These are phyloP conservation scores for Halocynthia aurantium DNA, from an alignment of 23 tunicate genomes.

Conservation along the genomic window DNA sequence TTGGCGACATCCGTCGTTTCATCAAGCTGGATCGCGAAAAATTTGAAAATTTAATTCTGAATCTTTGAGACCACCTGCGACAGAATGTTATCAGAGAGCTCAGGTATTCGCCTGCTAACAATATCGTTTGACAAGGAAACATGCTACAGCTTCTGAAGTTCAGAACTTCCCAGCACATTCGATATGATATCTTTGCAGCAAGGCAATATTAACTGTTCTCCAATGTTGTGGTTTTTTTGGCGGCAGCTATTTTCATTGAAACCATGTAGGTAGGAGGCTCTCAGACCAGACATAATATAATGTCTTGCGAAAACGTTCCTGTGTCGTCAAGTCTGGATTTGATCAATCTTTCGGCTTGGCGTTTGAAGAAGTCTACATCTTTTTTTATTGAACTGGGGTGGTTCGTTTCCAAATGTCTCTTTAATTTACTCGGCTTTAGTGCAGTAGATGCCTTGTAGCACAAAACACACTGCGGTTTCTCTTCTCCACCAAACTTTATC, in stretches of 20 bases:
- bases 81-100: slow-evolving; percentile 58
- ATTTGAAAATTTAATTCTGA: slow-evolving; percentile 36
- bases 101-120: slow-evolving; percentile 57
- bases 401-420: no score
- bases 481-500: slow-evolving; percentile 30
- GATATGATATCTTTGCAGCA: slow-evolving; percentile 35
- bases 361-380: slow-evolving; percentile 52
- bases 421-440: slow-evolving; percentile 45
- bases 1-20: slow-evolving; percentile 49
- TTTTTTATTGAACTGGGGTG: slow-evolving; percentile 40
- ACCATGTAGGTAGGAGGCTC: slow-evolving; percentile 55
- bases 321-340: slow-evolving; percentile 43
- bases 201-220: slow-evolving; percentile 54
- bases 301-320: slow-evolving; percentile 31
- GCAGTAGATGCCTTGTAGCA: slow-evolving; percentile 49
- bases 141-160: slow-evolving; percentile 49
- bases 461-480: slow-evolving; percentile 64
- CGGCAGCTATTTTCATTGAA: slow-evolving; percentile 51
- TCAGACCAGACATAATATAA: slow-evolving; percentile 36
- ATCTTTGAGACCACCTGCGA: slow-evolving; percentile 60
- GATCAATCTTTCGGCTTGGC: slow-evolving; percentile 32
- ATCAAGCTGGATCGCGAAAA: slow-evolving; percentile 62
- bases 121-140: slow-evolving; percentile 55
- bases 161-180: slow-evolving; percentile 39
- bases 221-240: slow-evolving; percentile 62